Evolutionary conservation across 2,797 vertebrate genomes (phyloP).

Genomic region (Melanotaenia pygmaea): DNA sequence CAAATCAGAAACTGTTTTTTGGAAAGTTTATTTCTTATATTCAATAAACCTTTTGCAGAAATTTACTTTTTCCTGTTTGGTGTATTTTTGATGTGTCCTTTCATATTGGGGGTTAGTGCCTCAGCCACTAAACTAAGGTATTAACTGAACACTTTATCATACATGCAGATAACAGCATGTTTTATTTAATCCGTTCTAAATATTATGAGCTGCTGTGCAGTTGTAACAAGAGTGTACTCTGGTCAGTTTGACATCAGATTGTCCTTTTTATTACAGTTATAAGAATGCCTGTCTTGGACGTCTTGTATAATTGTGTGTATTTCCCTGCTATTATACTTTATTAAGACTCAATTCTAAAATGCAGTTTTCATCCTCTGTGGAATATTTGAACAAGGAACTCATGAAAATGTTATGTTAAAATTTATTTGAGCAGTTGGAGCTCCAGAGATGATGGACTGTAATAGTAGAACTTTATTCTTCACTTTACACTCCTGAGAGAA

Average conservation of each 20-base stretch:
- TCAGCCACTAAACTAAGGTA: no score
- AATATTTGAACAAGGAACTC: neutral
- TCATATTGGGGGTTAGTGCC: no score
- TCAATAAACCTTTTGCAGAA: neutral
- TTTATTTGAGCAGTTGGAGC: neutral
- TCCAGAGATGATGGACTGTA: neutral
- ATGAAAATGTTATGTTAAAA: neutral
- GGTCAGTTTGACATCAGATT: neutral
- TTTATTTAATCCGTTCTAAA: neutral
- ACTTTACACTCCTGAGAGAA: conserved; percentile 1
- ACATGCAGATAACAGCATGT: no score
- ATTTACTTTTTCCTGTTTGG: neutral
- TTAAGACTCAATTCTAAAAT: conserved; percentile 1
- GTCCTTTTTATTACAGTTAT: neutral
- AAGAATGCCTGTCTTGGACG: neutral
- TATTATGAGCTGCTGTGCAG: neutral
- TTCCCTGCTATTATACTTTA: neutral
- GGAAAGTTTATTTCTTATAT: no score
- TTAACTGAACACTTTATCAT: no score
- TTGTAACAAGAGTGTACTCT: neutral
- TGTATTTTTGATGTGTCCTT: no score
- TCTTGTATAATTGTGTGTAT: neutral
- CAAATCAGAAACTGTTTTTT: no score
- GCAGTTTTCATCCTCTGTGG: neutral
- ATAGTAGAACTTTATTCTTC: neutral